A percentile compares a stretch with the other conserved stretches of the same genome.
phyloP scores from a whole-genome alignment of 2,113 vertebrate genomes.

The Takifugu bimaculatus region DNA sequence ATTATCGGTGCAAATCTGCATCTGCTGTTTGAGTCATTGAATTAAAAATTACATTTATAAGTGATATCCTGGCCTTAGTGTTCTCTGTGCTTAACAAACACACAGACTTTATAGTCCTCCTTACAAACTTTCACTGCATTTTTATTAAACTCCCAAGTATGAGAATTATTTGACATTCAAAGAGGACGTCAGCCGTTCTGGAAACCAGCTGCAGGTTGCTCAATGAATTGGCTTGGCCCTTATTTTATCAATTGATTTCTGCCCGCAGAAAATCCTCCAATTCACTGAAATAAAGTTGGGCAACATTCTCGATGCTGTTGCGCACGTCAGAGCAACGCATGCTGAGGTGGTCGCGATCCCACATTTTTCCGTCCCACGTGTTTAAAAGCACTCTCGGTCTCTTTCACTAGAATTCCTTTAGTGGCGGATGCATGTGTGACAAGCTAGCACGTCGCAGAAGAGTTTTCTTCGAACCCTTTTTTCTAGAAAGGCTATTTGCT shows the following conservation, averaged over 20 bases:
- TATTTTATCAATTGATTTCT: slow-evolving; percentile 8
- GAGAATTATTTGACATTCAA: neutral
- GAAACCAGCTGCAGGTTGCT: neutral
- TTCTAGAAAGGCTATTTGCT: slow-evolving; percentile 63
- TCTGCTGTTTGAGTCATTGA: too few relatives aligned
- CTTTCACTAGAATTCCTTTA: neutral
- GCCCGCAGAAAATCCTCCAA: slow-evolving; percentile 15
- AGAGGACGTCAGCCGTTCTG: neutral
- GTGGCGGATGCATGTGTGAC: neutral
- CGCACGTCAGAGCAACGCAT: too few relatives aligned
- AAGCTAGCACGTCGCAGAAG: slow-evolving; percentile 29
- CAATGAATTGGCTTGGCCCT: neutral
- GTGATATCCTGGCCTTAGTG: too few relatives aligned
- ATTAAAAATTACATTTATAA: too few relatives aligned
- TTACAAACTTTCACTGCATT: too few relatives aligned
- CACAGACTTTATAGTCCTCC: too few relatives aligned
- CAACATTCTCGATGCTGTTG: slow-evolving; percentile 26
- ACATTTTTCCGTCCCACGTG: too few relatives aligned
- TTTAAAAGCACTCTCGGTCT: too few relatives aligned
- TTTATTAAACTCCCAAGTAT: too few relatives aligned
- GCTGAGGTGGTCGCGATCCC: neutral
- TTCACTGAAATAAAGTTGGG: slow-evolving; percentile 22
- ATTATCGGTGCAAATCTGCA: too few relatives aligned
- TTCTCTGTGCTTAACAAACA: too few relatives aligned
- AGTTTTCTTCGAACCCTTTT: slow-evolving; percentile 59